Base-by-base conservation (phyloP, 23 tunicate genomes). In the Halocynthia roretzi region DNA sequence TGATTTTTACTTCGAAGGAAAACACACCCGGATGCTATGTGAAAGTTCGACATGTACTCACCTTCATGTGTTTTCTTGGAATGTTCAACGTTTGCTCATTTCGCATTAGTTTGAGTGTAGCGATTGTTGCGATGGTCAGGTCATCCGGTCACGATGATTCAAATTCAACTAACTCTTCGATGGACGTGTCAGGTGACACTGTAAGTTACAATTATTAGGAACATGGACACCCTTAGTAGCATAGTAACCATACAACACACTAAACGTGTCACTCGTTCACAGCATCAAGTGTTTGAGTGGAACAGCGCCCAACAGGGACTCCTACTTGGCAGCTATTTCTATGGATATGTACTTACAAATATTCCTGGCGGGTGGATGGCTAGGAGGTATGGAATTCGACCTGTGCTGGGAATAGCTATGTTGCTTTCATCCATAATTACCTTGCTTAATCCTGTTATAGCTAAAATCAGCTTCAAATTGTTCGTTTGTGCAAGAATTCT, bases 81-180 rank as follows among this genome's bases (percentile, higher is more conserved):
- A 80, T 84, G 84, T 88, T 88, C 71, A 88, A 88, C 76, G 85
- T 83, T 17, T 88, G 79, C 67, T 80, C 82, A 5, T 20, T 84
- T 18, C 76, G 95, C 56, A 83, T 76, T 71, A 88, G 84, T 77
- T 61, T 88, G 48, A 88, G 81, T 70, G 88, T 84, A 2, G 88
- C 95, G 17, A 88, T 88, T 20, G 95, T 88, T 70, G 95, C 88
- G 67, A 88, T 88, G 95, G 95, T 88, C 49, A 88, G 83, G 52
- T 50, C 71, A 51, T 83, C 87, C 7, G 44, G 44, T 31, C 44
- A 31, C 4, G 44, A 31, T 1, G 44, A 31, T 31, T 31, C 44
- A 31, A 31, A 31, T 31, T 31, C 4, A 31, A 31, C 44, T 31
- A 31, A 31, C 44, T 31, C 44, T 0, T 31, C 44, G 44, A 31